Conservation (phyloP, 2,113 vertebrate genomes). For the Dipodomys spectabilis region DNA sequence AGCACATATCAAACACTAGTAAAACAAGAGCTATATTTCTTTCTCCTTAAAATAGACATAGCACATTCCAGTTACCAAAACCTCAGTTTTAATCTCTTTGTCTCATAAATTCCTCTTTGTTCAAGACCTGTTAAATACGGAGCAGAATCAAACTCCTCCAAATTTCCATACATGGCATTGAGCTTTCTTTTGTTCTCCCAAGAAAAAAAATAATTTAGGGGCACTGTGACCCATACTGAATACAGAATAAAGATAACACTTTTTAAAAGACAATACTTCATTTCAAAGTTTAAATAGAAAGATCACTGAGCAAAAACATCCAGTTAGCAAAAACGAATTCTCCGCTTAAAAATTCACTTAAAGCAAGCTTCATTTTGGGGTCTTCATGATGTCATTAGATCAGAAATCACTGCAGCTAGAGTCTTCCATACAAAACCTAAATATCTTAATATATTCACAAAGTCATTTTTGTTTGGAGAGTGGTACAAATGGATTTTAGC, state of each 20-base stretch:
- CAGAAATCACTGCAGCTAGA: too few species aligned
- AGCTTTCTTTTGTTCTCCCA: slow-evolving; percentile 70
- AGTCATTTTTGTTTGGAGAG: background rate
- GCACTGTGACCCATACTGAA: slow-evolving; percentile 60
- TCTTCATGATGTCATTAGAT: background rate
- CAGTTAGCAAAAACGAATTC: slow-evolving; percentile 56
- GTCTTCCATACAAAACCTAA: background rate
- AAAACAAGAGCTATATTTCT: background rate
- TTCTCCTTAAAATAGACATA: background rate
- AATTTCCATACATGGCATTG: slow-evolving; percentile 14
- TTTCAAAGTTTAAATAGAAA: slow-evolving; percentile 64
- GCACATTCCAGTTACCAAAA: background rate
- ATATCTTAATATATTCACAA: accelerated
- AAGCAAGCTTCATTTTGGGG: background rate
- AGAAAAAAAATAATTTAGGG: slow-evolving; percentile 59
- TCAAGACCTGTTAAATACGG: background rate
- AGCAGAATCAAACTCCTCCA: slow-evolving; percentile 49
- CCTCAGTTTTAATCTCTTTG: background rate
- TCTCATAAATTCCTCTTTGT: background rate
- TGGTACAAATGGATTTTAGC: background rate
- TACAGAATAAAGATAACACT: slow-evolving; percentile 50
- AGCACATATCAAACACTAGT: background rate
- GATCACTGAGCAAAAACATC: background rate
- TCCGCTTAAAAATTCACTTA: background rate
- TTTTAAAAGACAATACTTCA: slow-evolving; percentile 51